Evolutionary conservation across 2,797 vertebrate species (phyloP).

Genomic region (Eptatretus atami): DNA sequence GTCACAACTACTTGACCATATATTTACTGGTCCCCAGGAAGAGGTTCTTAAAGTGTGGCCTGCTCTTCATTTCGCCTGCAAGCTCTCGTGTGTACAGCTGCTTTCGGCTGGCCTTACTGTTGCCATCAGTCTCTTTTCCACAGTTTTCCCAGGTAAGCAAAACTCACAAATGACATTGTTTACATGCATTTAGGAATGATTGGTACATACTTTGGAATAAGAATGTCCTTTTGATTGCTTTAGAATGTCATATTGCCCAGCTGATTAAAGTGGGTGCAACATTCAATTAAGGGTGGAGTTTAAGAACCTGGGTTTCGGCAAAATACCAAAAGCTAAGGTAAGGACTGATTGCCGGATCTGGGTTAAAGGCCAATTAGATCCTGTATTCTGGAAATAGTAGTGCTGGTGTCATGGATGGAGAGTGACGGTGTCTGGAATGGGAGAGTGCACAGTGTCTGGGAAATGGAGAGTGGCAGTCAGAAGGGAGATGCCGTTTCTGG

Average conservation of each 20-base stretch:
- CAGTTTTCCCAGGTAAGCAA: slow-evolving; percentile 57
- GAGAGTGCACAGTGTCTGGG: too few species aligned
- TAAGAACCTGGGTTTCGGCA: too few species aligned
- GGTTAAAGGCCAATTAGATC: too few species aligned
- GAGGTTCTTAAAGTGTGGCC: slow-evolving; percentile 26
- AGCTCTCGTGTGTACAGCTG: slow-evolving; percentile 46
- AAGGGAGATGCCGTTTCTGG: too few species aligned
- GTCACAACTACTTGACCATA: not conserved
- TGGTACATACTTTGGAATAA: not conserved
- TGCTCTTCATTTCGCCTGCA: slow-evolving; percentile 38
- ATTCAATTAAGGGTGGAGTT: too few species aligned
- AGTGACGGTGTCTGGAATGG: too few species aligned
- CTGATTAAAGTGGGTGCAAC: not conserved
- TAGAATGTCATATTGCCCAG: not conserved
- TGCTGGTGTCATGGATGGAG: too few species aligned
- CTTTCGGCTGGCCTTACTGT: slow-evolving; percentile 53
- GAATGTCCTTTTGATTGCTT: not conserved
- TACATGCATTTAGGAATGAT: not conserved
- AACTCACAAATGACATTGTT: slow-evolving; percentile 7
- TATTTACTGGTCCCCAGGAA: slow-evolving; percentile 19
- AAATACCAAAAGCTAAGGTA: too few species aligned
- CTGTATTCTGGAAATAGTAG: too few species aligned
- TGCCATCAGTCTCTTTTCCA: slow-evolving; percentile 72
- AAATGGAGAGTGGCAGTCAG: too few species aligned
- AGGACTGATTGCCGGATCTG: too few species aligned